Evolutionary conservation across 2,113 vertebrate genomes (phyloP).

Genomic region (Sinocyclocheilus anshuiensis): DNA sequence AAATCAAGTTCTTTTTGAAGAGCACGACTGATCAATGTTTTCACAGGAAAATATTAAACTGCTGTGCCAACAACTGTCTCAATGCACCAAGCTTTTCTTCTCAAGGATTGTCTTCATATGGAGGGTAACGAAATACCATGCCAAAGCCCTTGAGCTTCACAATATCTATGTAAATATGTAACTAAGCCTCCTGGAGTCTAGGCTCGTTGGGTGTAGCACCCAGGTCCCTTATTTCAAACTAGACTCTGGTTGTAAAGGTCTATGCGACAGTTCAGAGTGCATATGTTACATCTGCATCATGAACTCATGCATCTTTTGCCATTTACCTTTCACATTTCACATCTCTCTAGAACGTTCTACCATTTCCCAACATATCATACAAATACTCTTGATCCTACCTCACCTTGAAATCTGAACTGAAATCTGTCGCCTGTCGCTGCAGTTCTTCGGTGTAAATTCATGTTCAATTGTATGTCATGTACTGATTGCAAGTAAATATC

Average conservation of each 20-base stretch:
- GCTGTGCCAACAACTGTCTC: conserved; percentile 70
- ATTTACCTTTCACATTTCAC: neutral
- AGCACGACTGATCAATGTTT: conserved; percentile 58
- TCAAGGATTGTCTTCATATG: neutral
- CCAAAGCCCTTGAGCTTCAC: conserved; percentile 27
- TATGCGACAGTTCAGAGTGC: neutral
- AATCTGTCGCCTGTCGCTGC: neutral
- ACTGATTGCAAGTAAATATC: conserved; percentile 26
- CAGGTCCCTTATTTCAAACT: neutral
- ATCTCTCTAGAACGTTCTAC: neutral
- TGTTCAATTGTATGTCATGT: neutral
- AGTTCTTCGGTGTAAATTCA: neutral
- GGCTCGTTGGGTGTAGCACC: neutral
- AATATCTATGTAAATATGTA: conserved; percentile 39
- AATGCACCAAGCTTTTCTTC: conserved; percentile 62
- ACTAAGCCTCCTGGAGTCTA: neutral
- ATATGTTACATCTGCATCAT: neutral
- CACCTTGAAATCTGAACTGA: conserved; percentile 5
- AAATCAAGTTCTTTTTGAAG: conserved; percentile 48
- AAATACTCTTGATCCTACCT: conserved; percentile 27
- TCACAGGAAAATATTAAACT: conserved; percentile 46
- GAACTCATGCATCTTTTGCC: neutral
- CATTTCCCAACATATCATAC: neutral
- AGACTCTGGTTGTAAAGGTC: neutral
- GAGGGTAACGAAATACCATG: neutral